Conservation (phyloP, 1,140 invertebrate genomes). For the Penaeus japonicus region DNA sequence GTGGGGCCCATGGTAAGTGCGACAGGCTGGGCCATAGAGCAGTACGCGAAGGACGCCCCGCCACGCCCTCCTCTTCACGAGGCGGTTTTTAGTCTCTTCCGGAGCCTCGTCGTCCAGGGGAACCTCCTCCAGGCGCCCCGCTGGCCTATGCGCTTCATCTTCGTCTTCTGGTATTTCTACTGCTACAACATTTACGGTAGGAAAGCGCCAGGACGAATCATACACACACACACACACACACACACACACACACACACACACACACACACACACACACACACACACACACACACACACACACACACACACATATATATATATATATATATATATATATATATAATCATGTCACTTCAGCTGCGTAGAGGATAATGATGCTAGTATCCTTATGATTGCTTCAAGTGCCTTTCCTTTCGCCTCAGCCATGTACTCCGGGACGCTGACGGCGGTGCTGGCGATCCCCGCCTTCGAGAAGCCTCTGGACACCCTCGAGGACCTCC, state of each 20-base stretch:
- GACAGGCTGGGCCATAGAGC: too few relatives aligned
- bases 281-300: too few relatives aligned
- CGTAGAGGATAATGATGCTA: too few relatives aligned
- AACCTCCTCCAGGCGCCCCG: not conserved
- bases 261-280: too few relatives aligned
- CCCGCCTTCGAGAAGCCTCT: conserved; percentile 26
- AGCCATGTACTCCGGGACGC: conserved; percentile 38
- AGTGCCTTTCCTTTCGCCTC: not conserved
- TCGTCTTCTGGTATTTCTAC: conserved; percentile 31
- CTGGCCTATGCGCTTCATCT: conserved; percentile 4
- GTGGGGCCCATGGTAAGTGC: not conserved
- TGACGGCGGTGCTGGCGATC: conserved; percentile 32
- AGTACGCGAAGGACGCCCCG: too few relatives aligned
- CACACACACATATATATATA: too few relatives aligned
- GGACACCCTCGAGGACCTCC: conserved; percentile 31
- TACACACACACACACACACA: too few relatives aligned
- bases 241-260: too few relatives aligned
- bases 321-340: too few relatives aligned
- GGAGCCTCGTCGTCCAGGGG: conserved; percentile 30
- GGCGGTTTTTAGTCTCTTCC: conserved; percentile 19
- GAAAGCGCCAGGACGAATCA: too few relatives aligned
- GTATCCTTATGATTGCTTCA: not conserved
- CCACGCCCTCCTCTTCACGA: too few relatives aligned
- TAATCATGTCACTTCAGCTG: too few relatives aligned
- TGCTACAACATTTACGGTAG: conserved; percentile 30